Percentiles rank a stretch among this genome's conserved stretches.
Evolutionary conservation across 2,888 invertebrate genomes (phyloP).

Genomic region (Drosophila helvetica): DNA sequence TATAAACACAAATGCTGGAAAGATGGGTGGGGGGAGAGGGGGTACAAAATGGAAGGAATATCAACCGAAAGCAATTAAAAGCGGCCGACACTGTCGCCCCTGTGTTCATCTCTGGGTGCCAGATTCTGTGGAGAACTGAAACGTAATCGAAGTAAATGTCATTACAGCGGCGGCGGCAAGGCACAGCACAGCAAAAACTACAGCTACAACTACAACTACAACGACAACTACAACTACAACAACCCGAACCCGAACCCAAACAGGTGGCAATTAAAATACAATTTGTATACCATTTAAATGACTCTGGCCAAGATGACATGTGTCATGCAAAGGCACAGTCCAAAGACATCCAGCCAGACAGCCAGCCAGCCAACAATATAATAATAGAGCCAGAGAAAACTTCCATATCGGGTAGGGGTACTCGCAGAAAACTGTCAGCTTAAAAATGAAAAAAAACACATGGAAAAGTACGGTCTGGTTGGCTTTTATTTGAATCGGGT

Average conservation of each 20-base stretch:
- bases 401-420: conserved; percentile 1
- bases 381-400: conserved; percentile 8
- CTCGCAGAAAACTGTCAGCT: background rate
- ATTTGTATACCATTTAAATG: conserved; percentile 51
- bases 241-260: conserved; percentile 10
- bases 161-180: conserved; percentile 36
- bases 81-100: conserved; percentile 25
- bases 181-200: conserved; percentile 10
- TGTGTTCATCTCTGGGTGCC: conserved; percentile 29
- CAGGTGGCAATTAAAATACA: conserved; percentile 55
- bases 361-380: background rate
- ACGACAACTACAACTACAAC: conserved; percentile 9
- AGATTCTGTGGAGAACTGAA: conserved; percentile 2
- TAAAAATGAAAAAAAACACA: background rate
- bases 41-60: conserved; percentile 13
- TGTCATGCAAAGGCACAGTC: conserved; percentile 39
- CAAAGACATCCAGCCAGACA: conserved; percentile 2
- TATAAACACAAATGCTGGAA: background rate
- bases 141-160: conserved; percentile 50
- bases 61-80: conserved; percentile 42
- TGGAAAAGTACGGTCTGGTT: background rate
- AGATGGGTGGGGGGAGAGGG: background rate
- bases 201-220: conserved; percentile 17
- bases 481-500: too few relatives aligned
- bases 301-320: conserved; percentile 42